Evolutionary conservation across 2,888 invertebrate species (phyloP).

Genomic region (Papilio protenor): DNA sequence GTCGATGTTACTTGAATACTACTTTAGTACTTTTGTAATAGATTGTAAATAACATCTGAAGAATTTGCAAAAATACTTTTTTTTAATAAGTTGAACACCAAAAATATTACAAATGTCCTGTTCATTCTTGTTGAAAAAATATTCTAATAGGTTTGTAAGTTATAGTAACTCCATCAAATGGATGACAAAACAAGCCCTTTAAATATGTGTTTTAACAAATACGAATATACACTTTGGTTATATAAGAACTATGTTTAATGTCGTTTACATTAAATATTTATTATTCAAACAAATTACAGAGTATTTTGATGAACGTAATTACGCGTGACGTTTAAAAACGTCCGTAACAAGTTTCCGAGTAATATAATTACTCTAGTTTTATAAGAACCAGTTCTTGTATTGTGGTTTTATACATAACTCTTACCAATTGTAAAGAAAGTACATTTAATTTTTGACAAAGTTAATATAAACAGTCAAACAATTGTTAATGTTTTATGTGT

Average conservation of each 20-base stretch:
- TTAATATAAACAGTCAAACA: neutral
- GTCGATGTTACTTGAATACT: neutral
- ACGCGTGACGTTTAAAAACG: constrained; percentile 16
- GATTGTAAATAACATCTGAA: too few relatives aligned
- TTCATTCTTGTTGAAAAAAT: too few relatives aligned
- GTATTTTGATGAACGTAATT: neutral
- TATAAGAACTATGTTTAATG: neutral
- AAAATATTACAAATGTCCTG: too few relatives aligned
- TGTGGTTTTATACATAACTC: constrained; percentile 2
- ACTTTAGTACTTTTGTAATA: neutral
- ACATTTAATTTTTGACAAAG: neutral
- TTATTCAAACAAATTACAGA: neutral
- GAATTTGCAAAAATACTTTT: too few relatives aligned
- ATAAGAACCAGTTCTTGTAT: constrained; percentile 26
- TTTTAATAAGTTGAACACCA: too few relatives aligned
- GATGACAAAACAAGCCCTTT: neutral
- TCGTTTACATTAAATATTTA: neutral
- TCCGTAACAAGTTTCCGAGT: constrained; percentile 8
- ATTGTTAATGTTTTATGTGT: too few relatives aligned
- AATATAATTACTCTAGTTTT: constrained; percentile 16
- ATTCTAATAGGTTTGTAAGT: neutral
- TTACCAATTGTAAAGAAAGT: constrained; percentile 9
- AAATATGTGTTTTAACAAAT: neutral
- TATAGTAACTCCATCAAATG: neutral
- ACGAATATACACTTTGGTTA: neutral